A percentile compares a stretch with the other conserved stretches of the same genome.
Evolutionary conservation across 2,888 invertebrate species (phyloP).

Genomic region (Zygogramma bicolorata): DNA sequence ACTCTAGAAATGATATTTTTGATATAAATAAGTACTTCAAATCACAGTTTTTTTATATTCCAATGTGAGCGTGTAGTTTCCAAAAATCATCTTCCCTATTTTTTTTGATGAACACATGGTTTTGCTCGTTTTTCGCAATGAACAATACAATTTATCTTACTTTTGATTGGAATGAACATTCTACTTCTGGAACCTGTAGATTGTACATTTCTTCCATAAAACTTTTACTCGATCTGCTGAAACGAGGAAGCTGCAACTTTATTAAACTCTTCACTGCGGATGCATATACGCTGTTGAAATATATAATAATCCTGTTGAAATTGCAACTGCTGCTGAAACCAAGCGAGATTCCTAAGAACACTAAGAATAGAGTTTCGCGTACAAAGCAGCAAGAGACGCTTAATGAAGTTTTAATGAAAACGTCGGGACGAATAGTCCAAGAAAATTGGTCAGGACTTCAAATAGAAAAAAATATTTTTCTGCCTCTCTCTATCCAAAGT

Average conservation of each 20-base stretch:
- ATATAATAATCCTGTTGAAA: neutral
- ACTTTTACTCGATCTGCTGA: no score
- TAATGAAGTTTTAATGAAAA: constrained; percentile 13
- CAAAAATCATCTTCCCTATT: no score
- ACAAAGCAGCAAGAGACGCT: neutral
- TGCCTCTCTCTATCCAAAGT: no score
- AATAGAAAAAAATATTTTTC: no score
- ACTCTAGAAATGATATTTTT: no score
- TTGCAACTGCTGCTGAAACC: neutral
- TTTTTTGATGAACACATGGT: no score
- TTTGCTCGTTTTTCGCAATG: no score
- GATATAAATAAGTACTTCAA: no score
- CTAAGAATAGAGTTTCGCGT: neutral
- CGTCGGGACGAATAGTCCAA: neutral
- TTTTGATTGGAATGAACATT: neutral
- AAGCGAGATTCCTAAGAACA: neutral
- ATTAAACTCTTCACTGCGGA: neutral
- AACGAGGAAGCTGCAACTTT: neutral
- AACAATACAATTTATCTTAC: no score
- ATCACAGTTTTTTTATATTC: no score
- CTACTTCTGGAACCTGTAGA: neutral
- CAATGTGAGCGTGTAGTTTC: no score
- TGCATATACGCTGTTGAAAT: neutral
- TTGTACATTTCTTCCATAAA: neutral
- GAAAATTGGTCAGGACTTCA: no score